These are phyloP conservation scores for Porites evermanni DNA, from an alignment of 92 coral and sea anemone genomes.

Conservation along the genomic window DNA sequence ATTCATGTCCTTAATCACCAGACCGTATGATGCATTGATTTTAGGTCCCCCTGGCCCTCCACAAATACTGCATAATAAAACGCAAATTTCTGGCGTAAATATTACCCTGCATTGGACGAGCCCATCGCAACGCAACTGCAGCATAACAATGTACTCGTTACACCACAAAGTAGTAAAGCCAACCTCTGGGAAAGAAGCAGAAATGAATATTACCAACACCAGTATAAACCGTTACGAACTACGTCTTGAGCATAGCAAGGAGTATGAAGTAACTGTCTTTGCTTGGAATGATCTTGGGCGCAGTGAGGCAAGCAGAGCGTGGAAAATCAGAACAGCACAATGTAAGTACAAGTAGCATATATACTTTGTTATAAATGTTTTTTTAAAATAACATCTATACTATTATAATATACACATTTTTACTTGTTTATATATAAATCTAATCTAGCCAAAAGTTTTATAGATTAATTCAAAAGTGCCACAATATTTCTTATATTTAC, in stretches of 20 bases:
- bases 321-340: constrained; percentile 4
- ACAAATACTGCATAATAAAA: background rate
- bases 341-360: background rate
- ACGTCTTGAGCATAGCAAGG: background rate
- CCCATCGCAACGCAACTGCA: background rate
- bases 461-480: too few relatives aligned
- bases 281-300: constrained; percentile 36
- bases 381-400: background rate
- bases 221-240: background rate
- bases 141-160: constrained; percentile 1
- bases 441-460: too few relatives aligned
- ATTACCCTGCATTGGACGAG: constrained; percentile 2
- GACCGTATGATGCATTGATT: background rate
- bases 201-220: constrained; percentile 1
- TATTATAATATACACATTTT: too few relatives aligned
- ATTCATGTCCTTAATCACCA: background rate
- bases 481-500: too few relatives aligned
- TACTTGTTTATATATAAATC: too few relatives aligned
- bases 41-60: constrained; percentile 31
- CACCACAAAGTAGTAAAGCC: background rate
- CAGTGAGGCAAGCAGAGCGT: background rate
- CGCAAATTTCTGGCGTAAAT: background rate
- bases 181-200: background rate
- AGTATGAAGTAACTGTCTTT: background rate
- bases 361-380: background rate